These are phyloP conservation scores for Notothenia rossii DNA, from an alignment of 2,113 vertebrate genomes.

Conservation along the genomic window DNA sequence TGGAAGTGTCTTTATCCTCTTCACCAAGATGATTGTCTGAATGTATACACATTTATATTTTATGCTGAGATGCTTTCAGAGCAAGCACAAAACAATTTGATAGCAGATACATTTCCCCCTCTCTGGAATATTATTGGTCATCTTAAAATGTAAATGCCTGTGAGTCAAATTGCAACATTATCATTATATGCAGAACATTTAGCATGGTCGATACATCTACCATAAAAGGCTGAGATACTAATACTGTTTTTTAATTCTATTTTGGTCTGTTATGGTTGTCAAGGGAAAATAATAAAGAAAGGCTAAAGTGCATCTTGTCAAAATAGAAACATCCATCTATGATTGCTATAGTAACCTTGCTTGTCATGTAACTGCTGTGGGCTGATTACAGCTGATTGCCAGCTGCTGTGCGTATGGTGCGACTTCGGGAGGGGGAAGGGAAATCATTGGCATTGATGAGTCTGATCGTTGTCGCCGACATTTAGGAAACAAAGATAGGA, in stretches of 20 bases:
- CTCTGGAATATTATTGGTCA: conserved; percentile 23
- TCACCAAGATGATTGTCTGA: background rate
- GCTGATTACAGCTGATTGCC: conserved; percentile 35
- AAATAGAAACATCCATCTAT: background rate
- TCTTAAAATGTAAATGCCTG: background rate
- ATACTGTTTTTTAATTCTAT: background rate
- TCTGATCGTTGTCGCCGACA: background rate
- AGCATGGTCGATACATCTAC: too few species aligned
- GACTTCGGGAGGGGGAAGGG: conserved; percentile 7
- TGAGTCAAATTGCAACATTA: conserved; percentile 5
- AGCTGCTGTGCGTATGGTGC: conserved; percentile 32
- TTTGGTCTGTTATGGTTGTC: background rate
- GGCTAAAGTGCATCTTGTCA: background rate
- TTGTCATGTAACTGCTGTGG: background rate
- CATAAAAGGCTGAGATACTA: too few species aligned
- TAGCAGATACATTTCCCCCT: conserved; percentile 18
- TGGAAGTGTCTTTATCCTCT: conserved; percentile 1
- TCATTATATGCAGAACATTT: too few species aligned
- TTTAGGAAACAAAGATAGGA: background rate
- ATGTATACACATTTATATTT: conserved; percentile 19
- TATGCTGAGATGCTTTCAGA: conserved; percentile 29
- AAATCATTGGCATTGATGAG: conserved; percentile 1
- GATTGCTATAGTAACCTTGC: conserved; percentile 32
- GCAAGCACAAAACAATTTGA: conserved; percentile 1
- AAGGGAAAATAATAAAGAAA: background rate